Evolutionary conservation across 2,888 invertebrate species (phyloP).

Genomic region (Scelioninae gen. 1): DNA sequence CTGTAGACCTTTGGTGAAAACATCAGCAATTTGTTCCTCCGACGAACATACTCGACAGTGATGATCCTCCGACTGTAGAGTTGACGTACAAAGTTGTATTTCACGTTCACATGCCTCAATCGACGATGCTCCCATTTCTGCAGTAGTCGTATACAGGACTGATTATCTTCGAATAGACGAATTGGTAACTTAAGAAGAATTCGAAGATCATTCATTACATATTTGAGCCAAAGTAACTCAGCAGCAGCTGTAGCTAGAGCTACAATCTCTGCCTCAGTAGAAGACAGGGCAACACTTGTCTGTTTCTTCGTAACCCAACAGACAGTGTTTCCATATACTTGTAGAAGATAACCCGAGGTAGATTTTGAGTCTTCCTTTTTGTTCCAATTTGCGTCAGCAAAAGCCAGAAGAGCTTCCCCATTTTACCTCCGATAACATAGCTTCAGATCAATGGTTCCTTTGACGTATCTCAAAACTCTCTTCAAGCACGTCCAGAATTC

Average conservation of each 20-base stretch:
- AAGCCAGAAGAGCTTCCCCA: conserved; percentile 44
- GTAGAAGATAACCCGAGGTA: conserved; percentile 65
- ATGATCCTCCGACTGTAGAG: conserved; percentile 6
- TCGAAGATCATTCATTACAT: conserved; percentile 73
- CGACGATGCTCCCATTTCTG: conserved; percentile 72
- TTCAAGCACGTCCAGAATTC: conserved; percentile 71
- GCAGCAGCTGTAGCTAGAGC: conserved; percentile 74
- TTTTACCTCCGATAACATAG: conserved; percentile 26
- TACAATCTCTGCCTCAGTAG: conserved; percentile 79
- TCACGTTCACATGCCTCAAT: conserved; percentile 71
- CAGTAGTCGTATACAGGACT: conserved; percentile 50
- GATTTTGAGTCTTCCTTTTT: conserved; percentile 70
- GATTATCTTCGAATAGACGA: conserved; percentile 34
- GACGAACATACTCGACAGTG: not conserved
- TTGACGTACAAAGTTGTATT: conserved; percentile 35
- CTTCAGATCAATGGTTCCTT: conserved; percentile 47
- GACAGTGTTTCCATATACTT: conserved; percentile 71
- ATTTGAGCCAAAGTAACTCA: conserved; percentile 76
- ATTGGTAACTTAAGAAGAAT: conserved; percentile 1
- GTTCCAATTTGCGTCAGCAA: conserved; percentile 74
- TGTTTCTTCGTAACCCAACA: conserved; percentile 78
- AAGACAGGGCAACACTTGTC: conserved; percentile 74
- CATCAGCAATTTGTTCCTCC: not conserved
- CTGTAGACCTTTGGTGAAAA: conserved; percentile 13
- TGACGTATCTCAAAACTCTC: conserved; percentile 71